Evolutionary conservation across 2,888 invertebrate species (phyloP).

Genomic region (Notodonta dromedarius): DNA sequence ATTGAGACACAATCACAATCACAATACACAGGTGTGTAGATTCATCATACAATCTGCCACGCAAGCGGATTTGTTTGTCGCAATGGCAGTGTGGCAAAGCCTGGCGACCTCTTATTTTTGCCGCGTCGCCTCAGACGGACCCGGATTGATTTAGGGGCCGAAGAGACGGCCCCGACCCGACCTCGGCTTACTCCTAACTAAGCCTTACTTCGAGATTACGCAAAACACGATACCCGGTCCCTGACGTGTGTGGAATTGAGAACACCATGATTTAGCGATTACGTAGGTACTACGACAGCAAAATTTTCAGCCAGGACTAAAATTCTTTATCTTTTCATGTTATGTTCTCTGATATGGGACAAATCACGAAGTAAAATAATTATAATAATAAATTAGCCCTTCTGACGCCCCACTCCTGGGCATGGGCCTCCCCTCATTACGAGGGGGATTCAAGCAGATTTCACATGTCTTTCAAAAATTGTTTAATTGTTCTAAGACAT

Average conservation of each 20-base stretch:
- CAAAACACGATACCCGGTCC: conserved; percentile 67
- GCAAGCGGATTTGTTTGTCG: conserved; percentile 45
- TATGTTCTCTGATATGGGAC: no score
- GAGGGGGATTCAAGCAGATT: no score
- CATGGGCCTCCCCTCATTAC: no score
- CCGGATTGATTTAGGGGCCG: conserved; percentile 78
- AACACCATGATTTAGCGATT: conserved; percentile 35
- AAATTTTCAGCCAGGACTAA: neutral
- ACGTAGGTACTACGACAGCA: neutral
- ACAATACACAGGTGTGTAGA: no score
- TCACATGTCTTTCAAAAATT: no score
- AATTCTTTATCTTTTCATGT: no score
- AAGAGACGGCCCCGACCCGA: conserved; percentile 63
- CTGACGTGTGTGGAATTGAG: conserved; percentile 70
- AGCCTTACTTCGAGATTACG: conserved; percentile 73
- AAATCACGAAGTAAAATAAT: no score
- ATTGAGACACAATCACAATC: no score
- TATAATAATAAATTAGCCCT: no score
- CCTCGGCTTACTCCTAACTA: conserved; percentile 73
- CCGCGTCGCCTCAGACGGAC: conserved; percentile 68
- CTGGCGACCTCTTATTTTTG: conserved; percentile 68
- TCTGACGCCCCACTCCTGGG: no score
- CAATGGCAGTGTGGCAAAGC: conserved; percentile 27
- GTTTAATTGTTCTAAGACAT: no score
- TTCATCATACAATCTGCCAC: neutral